Base-by-base conservation (phyloP, 1,140 invertebrate species). In the Littorina saxatilis region DNA sequence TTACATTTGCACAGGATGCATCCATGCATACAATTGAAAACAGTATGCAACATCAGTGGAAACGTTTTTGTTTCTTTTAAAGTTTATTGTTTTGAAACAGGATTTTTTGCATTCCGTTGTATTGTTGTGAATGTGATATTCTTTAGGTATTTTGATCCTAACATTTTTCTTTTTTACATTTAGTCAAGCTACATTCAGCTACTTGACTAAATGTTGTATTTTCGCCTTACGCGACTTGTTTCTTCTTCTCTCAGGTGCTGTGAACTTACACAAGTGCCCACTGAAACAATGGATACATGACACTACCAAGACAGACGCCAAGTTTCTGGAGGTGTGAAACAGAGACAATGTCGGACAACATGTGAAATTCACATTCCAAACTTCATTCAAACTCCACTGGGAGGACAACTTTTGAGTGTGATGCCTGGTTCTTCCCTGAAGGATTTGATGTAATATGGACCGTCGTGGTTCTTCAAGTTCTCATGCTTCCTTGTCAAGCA, bases 401-500 rank as follows among this genome's bases (percentile, higher is more conserved):
- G 5, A 35, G 20, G 29, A 75, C 50, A 73, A 70, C 29, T 32
- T 70, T 70, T 29, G 7, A 32, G 35, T 70, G 27, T 29, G 35
- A 70, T 32, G n/a, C 37, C n/a, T 39, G 7, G 27, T 39, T 47
- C n/a, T 4, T n/a, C 17, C 39, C 15, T 5, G 73, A 15, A 29
- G 3, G 29, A 40, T 20, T 39, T 66, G 20, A 73, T 23, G 39
- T 37, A 35, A 23, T 17, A 78, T 78, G 76, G 76, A 78, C 11
- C 52, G 76, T 15, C 76, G 58, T 13, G 55, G 58, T 7, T 78
- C 76, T 3, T 40, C 55, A 23, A 63, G 76, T 39, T 78, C 76
- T 15, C 55, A 61, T 32, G 75, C 52, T 13, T 77, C 75, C 9
- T 58, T 78, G 76, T 32, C 70, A 15, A 73, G 70, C 70, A 73